These are phyloP conservation scores for Rhynchopsitta pachyrhyncha DNA, from an alignment of 2,113 vertebrate species.

Conservation along the genomic window DNA sequence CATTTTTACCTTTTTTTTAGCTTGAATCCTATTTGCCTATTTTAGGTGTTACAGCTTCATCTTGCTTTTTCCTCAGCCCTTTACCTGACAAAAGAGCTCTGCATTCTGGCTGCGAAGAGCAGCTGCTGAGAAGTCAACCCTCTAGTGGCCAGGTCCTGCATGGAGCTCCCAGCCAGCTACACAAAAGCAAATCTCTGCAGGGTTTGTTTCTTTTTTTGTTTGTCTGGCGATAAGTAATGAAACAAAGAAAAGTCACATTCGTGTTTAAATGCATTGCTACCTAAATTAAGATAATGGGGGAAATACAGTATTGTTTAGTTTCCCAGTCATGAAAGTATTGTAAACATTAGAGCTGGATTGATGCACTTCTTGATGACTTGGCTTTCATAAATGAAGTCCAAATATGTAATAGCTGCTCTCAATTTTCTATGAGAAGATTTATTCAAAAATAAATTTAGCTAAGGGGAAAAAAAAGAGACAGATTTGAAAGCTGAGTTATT, in stretches of 20 bases:
- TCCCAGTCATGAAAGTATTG: constrained; percentile 59
- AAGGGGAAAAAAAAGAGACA: constrained; percentile 76
- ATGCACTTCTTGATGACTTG: constrained; percentile 64
- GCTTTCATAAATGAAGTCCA: constrained; percentile 71
- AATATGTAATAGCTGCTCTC: constrained; percentile 78
- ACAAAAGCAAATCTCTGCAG: background rate
- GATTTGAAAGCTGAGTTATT: constrained; percentile 78
- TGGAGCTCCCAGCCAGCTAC: background rate
- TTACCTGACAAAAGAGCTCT: background rate
- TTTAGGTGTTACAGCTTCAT: background rate
- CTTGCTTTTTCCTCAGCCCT: background rate
- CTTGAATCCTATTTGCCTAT: background rate
- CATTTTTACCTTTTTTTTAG: background rate
- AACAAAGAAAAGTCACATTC: background rate
- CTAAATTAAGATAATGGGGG: constrained; percentile 70
- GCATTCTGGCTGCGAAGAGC: background rate
- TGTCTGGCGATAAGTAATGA: background rate
- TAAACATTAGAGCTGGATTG: constrained; percentile 57
- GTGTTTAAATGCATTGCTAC: constrained; percentile 65
- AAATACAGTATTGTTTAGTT: constrained; percentile 63
- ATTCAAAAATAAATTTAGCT: constrained; percentile 80
- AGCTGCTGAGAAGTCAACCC: constrained; percentile 35
- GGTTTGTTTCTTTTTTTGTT: background rate
- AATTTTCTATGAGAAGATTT: constrained; percentile 80
- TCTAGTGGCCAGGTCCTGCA: constrained; percentile 48